Evolutionary conservation across 1,140 invertebrate species (phyloP).

Genomic region (Belonocnema kinseyi): DNA sequence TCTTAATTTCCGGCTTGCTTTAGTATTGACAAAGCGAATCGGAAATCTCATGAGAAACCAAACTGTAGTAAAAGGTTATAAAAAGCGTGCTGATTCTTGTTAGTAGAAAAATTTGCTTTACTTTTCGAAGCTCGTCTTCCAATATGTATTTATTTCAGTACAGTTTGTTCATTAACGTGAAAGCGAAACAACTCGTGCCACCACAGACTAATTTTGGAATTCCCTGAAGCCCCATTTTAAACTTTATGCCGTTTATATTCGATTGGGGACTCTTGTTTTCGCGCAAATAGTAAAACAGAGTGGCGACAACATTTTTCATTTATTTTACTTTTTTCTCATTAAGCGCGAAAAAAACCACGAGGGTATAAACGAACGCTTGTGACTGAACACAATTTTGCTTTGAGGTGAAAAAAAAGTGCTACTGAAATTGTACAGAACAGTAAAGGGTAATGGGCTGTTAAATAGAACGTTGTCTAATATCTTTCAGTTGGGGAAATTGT

Average conservation of each 20-base stretch:
- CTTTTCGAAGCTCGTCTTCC: not conserved
- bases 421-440: too few relatives aligned
- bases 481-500: too few relatives aligned
- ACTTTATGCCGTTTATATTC: constrained; percentile 15
- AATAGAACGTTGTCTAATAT: too few relatives aligned
- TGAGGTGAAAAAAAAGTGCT: too few relatives aligned
- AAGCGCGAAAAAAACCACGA: not conserved
- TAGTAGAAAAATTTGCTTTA: not conserved
- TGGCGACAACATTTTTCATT: constrained; percentile 5
- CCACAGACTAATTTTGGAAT: constrained; percentile 18
- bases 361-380: too few relatives aligned
- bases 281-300: not conserved
- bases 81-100: not conserved
- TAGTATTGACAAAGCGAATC: not conserved
- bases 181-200: not conserved
- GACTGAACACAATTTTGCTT: too few relatives aligned
- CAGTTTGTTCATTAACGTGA: not conserved
- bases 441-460: too few relatives aligned
- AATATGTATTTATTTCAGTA: not conserved
- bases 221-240: constrained; percentile 4
- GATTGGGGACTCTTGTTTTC: not conserved
- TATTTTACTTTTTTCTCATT: not conserved
- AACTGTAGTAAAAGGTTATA: not conserved
- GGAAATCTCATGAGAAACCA: constrained; percentile 7
- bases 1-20: constrained; percentile 14